Conservation (phyloP, 1,140 invertebrate genomes). For the Leucophenga varia region DNA sequence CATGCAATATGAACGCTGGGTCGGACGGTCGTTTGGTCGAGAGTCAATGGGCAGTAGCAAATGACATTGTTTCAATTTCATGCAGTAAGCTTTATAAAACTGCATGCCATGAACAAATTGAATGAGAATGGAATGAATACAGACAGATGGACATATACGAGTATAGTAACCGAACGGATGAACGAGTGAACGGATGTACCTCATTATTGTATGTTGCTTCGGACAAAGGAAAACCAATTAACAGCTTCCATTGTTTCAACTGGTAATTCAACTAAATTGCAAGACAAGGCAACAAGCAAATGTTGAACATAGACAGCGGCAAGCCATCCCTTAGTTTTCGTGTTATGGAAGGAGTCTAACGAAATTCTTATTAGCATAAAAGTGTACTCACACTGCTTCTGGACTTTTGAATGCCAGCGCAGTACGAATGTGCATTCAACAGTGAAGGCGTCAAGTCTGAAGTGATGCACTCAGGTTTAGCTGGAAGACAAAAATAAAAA, state of each 20-base stretch:
- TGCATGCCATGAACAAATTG: too few relatives aligned
- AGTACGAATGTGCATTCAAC: conserved; percentile 3
- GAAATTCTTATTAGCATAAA: conserved; percentile 41
- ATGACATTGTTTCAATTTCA: too few relatives aligned
- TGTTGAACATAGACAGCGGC: conserved; percentile 1
- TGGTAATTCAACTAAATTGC: conserved; percentile 54
- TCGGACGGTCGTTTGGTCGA: too few relatives aligned
- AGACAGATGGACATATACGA: too few relatives aligned
- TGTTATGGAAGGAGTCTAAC: conserved; percentile 29
- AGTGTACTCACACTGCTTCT: conserved; percentile 17
- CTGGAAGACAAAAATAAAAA: too few relatives aligned
- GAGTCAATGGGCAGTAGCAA: too few relatives aligned
- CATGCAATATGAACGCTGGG: too few relatives aligned
- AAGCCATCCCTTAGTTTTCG: conserved; percentile 17
- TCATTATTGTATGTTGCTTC: conserved; percentile 23
- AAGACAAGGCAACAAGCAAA: conserved; percentile 12
- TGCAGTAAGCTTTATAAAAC: too few relatives aligned
- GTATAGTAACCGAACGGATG: too few relatives aligned
- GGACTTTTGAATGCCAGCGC: conserved; percentile 22
- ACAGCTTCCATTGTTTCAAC: conserved; percentile 52
- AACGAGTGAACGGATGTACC: conserved; percentile 31
- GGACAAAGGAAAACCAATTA: conserved; percentile 53
- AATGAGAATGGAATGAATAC: too few relatives aligned
- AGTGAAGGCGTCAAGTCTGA: conserved; percentile 7
- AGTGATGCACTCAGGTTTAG: conserved; percentile 9